phyloP scores from a whole-genome alignment of 2,113 vertebrate species.

The Brachypodius melanocephalos region DNA sequence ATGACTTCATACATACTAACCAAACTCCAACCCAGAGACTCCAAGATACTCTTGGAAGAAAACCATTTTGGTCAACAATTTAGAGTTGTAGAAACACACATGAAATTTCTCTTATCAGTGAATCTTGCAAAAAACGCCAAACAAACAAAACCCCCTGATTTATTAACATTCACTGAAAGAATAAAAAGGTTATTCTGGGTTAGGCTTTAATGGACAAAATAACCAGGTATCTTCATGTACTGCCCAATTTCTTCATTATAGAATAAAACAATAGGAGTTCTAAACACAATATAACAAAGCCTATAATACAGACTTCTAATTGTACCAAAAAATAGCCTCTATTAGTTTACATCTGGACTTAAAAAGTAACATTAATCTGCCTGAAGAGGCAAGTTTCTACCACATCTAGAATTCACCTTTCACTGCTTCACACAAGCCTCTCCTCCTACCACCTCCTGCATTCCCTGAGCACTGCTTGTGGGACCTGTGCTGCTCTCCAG shows the following conservation, averaged over 20 bases:
- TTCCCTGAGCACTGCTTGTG: neutral
- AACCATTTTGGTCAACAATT: neutral
- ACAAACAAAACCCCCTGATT: fast-evolving
- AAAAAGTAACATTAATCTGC: neutral
- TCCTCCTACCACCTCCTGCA: neutral
- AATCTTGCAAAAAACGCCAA: neutral
- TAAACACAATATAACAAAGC: neutral
- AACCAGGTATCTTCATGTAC: fast-evolving
- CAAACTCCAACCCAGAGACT: neutral
- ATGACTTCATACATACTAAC: neutral
- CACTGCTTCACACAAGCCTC: neutral
- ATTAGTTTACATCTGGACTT: neutral
- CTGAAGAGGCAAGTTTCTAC: neutral
- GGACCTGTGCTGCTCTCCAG: neutral
- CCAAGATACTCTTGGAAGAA: neutral
- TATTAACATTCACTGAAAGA: neutral
- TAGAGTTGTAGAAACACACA: neutral
- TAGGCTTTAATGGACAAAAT: neutral
- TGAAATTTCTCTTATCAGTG: neutral
- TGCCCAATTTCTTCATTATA: neutral
- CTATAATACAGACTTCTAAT: neutral
- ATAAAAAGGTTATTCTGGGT: neutral
- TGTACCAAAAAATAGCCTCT: neutral
- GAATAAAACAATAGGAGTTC: neutral
- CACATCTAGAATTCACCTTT: neutral